These are phyloP conservation scores for Tenualosa ilisha DNA, from an alignment of 2,797 vertebrate species.

Conservation along the genomic window DNA sequence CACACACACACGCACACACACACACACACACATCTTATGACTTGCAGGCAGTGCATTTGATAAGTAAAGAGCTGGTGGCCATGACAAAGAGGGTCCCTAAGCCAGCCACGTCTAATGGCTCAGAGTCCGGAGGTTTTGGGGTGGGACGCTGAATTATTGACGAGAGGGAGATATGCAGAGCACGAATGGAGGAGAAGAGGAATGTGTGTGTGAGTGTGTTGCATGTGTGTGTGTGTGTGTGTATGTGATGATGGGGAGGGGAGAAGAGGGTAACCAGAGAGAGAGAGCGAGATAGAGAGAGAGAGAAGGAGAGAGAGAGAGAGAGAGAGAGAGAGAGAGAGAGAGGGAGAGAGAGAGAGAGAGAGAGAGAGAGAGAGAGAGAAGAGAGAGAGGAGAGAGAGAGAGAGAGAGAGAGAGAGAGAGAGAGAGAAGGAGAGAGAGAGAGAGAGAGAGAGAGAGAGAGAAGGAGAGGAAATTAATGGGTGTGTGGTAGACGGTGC, in stretches of 20 bases:
- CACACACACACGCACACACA: not conserved
- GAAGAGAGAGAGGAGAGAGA: not conserved
- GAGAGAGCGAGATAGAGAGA: constrained; percentile 1
- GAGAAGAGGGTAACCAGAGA: not conserved
- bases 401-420: not conserved
- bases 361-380: constrained; percentile 19
- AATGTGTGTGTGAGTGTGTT: not conserved
- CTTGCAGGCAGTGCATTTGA: not conserved
- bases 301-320: constrained; percentile 31
- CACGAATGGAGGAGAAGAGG: not conserved
- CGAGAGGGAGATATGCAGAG: constrained; percentile 41
- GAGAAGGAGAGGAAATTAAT: constrained; percentile 50
- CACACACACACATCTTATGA: not conserved
- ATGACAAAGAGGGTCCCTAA: not conserved
- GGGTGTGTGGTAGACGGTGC: constrained; percentile 53
- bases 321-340: constrained; percentile 29
- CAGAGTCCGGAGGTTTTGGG: constrained; percentile 51
- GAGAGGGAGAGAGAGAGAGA: constrained; percentile 19
- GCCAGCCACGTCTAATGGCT: constrained; percentile 49
- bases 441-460: constrained; percentile 29
- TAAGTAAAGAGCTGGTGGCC: not conserved
- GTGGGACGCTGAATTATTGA: constrained; percentile 58
- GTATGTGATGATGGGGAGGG: not conserved
- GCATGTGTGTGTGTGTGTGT: constrained; percentile 4
- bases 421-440: constrained; percentile 29